A percentile compares a stretch with the other conserved stretches of the same genome.
Conservation (phyloP, 1,140 invertebrate species). For the Conus ventricosus region DNA sequence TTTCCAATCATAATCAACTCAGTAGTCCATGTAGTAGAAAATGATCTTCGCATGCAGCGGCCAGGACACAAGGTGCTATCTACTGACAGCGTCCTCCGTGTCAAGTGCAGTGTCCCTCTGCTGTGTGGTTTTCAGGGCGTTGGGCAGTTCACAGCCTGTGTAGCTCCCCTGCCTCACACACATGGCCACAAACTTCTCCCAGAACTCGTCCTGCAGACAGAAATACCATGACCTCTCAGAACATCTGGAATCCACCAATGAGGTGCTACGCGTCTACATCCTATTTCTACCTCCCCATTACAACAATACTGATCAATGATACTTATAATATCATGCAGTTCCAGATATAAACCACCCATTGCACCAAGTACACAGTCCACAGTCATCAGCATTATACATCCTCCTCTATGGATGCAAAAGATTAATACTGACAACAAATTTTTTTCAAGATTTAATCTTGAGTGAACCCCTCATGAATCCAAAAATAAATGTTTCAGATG, state of each 20-base stretch:
- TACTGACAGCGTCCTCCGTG: too few species aligned
- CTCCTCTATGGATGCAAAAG: not conserved
- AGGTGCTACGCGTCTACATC: not conserved
- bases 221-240: not conserved
- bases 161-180: conserved; percentile 81
- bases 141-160: conserved; percentile 64
- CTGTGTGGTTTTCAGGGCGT: not conserved
- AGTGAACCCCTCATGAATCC: too few species aligned
- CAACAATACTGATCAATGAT: not conserved
- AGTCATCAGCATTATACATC: not conserved
- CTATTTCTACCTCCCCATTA: not conserved
- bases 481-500: too few species aligned
- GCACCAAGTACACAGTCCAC: not conserved
- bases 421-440: not conserved
- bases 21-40: too few species aligned
- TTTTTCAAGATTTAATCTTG: too few species aligned
- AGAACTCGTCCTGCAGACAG: conserved; percentile 80
- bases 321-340: not conserved
- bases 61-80: too few species aligned
- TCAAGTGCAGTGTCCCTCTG: too few species aligned
- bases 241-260: not conserved
- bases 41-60: too few species aligned
- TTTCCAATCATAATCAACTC: too few species aligned
- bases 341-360: not conserved
- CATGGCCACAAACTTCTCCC: conserved; percentile 83